These are phyloP conservation scores for Calameuta pallipes DNA, from an alignment of 2,888 invertebrate species.

Conservation along the genomic window DNA sequence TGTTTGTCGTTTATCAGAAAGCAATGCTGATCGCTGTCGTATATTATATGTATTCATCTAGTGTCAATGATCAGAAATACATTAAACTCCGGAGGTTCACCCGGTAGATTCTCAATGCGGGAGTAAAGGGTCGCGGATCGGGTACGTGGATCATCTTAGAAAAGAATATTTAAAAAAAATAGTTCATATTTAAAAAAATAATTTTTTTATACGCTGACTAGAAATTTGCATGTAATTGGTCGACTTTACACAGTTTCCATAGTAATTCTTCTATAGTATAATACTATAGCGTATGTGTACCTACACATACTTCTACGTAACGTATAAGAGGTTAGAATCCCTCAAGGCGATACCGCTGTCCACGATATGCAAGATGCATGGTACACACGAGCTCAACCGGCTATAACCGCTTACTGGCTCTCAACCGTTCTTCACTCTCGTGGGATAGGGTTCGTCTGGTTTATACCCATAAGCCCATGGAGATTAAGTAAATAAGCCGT, in stretches of 20 bases:
- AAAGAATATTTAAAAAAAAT: not conserved
- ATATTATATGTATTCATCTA: not conserved
- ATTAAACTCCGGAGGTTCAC: not conserved
- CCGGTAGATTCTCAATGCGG: not conserved
- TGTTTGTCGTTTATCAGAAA: not conserved
- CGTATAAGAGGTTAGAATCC: not conserved
- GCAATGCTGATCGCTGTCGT: not conserved
- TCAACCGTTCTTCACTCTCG: not conserved
- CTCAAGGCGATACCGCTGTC: not conserved
- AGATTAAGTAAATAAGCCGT: not conserved
- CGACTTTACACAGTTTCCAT: not conserved
- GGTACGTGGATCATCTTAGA: not conserved
- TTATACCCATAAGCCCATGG: not conserved
- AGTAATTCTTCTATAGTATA: not conserved
- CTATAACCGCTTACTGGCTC: not conserved
- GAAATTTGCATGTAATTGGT: not conserved
- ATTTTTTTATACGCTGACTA: not conserved
- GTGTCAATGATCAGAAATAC: not conserved
- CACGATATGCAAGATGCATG: not conserved
- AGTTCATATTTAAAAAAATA: not conserved
- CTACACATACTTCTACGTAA: not conserved
- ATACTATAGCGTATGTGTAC: not conserved
- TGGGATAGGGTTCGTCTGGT: not conserved
- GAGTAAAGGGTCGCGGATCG: too few relatives aligned
- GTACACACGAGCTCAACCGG: not conserved